phyloP scores from a whole-genome alignment of 2,888 invertebrate species.

The Malthinus flaveolus region DNA sequence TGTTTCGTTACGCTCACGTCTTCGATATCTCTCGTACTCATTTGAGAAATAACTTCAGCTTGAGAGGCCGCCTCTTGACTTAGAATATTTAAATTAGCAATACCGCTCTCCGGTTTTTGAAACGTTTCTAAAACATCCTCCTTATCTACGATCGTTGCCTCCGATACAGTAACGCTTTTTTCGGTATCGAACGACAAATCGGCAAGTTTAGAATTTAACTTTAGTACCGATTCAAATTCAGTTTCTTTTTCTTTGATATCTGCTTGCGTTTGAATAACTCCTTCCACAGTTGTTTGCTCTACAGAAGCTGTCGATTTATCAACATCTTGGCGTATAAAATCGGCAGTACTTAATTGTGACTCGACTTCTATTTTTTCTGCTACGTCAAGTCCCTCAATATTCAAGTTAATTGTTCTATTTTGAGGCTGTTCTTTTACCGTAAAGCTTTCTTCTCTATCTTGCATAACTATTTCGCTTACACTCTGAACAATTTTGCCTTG shows the following conservation, averaged over 20 bases:
- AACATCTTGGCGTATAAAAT: constrained; percentile 40
- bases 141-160: constrained; percentile 57
- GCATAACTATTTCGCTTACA: constrained; percentile 44
- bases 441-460: constrained; percentile 48
- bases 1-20: constrained; percentile 28
- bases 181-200: constrained; percentile 53
- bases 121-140: constrained; percentile 48
- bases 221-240: constrained; percentile 21
- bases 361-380: constrained; percentile 52
- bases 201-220: constrained; percentile 46
- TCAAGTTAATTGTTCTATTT: constrained; percentile 48
- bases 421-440: constrained; percentile 37
- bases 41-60: constrained; percentile 44
- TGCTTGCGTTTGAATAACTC: constrained; percentile 45
- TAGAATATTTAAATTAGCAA: constrained; percentile 48
- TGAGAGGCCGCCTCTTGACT: constrained; percentile 57
- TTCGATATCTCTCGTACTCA: not conserved
- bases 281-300: constrained; percentile 38
- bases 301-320: constrained; percentile 43
- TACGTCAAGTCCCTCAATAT: constrained; percentile 49
- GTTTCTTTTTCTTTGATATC: constrained; percentile 50
- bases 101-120: constrained; percentile 47
- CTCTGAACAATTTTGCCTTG: constrained; percentile 57
- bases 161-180: constrained; percentile 54
- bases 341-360: constrained; percentile 34